phyloP scores from a whole-genome alignment of 2,888 invertebrate genomes.

The Amaurobius ferox region DNA sequence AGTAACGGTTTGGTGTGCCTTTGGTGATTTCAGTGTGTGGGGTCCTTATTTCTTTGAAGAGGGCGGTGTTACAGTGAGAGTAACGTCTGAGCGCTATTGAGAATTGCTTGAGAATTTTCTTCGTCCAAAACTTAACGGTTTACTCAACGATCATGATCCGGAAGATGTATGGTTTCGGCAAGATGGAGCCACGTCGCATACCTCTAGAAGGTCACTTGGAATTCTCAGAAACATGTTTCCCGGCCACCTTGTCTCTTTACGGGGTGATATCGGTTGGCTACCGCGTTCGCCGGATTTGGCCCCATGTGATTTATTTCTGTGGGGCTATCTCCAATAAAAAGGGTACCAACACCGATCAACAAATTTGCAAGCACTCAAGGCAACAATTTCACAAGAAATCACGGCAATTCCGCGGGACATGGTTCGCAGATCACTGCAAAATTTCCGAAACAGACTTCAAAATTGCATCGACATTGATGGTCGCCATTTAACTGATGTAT shows the following conservation, averaged over 20 bases:
- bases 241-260: not conserved
- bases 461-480: not conserved
- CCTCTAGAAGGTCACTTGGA: no score
- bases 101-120: no score
- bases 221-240: not conserved
- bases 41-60: conserved; percentile 10
- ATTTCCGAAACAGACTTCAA: conserved; percentile 24
- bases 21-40: conserved; percentile 6
- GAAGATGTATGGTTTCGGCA: no score
- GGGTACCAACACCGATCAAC: not conserved
- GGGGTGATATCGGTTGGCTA: not conserved
- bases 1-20: conserved; percentile 1
- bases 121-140: conserved; percentile 9
- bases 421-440: no score
- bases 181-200: not conserved
- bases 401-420: no score
- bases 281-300: not conserved
- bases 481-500: no score
- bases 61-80: not conserved
- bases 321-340: not conserved
- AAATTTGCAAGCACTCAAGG: not conserved
- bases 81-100: not conserved
- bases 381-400: not conserved
- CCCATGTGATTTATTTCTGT: not conserved
- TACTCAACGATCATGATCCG: not conserved